Evolutionary conservation across 2,888 invertebrate species (phyloP).

Genomic region (Lasiommata megera): DNA sequence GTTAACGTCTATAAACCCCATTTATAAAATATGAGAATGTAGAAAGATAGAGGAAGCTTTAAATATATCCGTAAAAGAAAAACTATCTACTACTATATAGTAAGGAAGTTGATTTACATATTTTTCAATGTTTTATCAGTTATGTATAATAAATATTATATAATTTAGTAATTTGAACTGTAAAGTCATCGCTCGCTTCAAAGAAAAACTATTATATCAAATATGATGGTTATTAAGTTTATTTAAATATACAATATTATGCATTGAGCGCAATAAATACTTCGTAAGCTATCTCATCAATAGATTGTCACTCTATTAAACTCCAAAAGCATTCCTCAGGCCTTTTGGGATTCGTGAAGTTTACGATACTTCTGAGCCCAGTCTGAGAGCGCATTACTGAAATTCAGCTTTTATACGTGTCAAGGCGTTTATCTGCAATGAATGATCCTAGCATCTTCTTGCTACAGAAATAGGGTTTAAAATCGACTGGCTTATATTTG

Average conservation of each 20-base stretch:
- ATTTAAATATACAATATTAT: background rate
- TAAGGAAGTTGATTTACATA: too few relatives aligned
- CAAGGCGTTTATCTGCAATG: background rate
- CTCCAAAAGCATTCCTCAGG: constrained; percentile 42
- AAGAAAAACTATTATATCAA: background rate
- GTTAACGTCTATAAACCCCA: too few relatives aligned
- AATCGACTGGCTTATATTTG: constrained; percentile 22
- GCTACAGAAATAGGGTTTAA: constrained; percentile 13
- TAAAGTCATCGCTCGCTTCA: background rate
- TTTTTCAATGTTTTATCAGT: too few relatives aligned
- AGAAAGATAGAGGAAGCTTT: too few relatives aligned
- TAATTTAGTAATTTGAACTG: too few relatives aligned
- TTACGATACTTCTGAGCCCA: constrained; percentile 42
- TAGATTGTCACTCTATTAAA: constrained; percentile 34
- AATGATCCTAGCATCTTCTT: constrained; percentile 14
- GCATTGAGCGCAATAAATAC: background rate
- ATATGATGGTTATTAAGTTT: background rate
- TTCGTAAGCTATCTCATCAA: background rate
- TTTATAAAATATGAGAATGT: too few relatives aligned
- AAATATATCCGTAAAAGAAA: too few relatives aligned
- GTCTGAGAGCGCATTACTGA: constrained; percentile 40
- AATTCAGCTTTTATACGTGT: constrained; percentile 28
- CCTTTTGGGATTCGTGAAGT: constrained; percentile 37
- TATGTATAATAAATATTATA: too few relatives aligned
- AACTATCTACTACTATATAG: too few relatives aligned